Conservation (phyloP, 2,888 invertebrate species). For the Mechanitis mazaeus region DNA sequence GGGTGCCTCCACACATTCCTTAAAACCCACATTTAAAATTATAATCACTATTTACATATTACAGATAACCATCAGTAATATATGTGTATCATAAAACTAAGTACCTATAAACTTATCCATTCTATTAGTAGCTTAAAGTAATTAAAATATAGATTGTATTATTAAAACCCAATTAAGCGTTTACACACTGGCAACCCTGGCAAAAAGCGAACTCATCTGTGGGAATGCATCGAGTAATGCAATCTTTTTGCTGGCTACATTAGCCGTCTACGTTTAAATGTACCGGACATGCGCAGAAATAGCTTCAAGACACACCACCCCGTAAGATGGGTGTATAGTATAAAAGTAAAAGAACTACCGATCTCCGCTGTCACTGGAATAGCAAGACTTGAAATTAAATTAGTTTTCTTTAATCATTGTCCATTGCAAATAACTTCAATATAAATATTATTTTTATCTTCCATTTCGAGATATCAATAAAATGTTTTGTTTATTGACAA, state of each 20-base stretch:
- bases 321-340: conserved; percentile 35
- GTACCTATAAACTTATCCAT: background rate
- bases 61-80: background rate
- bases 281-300: conserved; percentile 38
- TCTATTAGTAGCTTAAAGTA: background rate
- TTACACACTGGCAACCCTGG: conserved; percentile 32
- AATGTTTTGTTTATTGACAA: background rate
- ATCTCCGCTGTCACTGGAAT: conserved; percentile 37
- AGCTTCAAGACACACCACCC: conserved; percentile 35
- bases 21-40: conserved; percentile 1
- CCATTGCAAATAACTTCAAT: background rate
- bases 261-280: conserved; percentile 42
- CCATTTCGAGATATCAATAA: background rate
- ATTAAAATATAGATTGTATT: conserved; percentile 24
- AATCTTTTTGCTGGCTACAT: conserved; percentile 57
- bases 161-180: conserved; percentile 35
- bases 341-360: conserved; percentile 33
- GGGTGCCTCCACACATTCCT: conserved; percentile 17
- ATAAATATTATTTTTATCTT: background rate
- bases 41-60: conserved; percentile 4
- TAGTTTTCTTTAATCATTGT: conserved; percentile 14
- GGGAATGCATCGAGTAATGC: conserved; percentile 64
- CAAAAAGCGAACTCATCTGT: conserved; percentile 55
- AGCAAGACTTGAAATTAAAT: conserved; percentile 45
- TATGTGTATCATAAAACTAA: background rate